Evolutionary conservation across 2,888 invertebrate species (phyloP).

Genomic region (Graphium colonna): DNA sequence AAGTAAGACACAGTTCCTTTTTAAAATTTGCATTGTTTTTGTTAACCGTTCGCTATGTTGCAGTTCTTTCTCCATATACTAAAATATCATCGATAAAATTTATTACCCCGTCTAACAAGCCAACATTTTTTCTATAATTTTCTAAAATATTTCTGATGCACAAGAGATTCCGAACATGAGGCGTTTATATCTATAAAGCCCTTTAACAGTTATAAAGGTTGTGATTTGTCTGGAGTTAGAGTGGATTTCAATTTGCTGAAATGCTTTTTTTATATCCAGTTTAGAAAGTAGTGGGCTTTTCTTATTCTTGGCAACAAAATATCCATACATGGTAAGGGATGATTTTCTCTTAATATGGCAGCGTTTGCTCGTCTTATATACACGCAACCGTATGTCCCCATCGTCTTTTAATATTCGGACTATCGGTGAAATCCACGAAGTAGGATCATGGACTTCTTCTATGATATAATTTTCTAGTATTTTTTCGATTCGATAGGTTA

Average conservation of each 20-base stretch:
- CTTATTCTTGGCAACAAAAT: conserved; percentile 22
- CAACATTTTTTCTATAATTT: conserved; percentile 44
- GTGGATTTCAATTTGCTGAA: conserved; percentile 47
- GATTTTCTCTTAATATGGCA: conserved; percentile 35
- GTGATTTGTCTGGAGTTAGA: conserved; percentile 42
- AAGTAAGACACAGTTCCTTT: no score
- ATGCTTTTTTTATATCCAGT: conserved; percentile 32
- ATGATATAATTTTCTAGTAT: conserved; percentile 30
- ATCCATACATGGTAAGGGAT: conserved; percentile 36
- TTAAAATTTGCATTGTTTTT: no score
- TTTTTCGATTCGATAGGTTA: conserved; percentile 25
- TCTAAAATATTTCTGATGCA: conserved; percentile 40
- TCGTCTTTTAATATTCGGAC: conserved; percentile 32
- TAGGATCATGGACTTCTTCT: conserved; percentile 28
- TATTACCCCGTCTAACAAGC: no score
- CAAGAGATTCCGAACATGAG: no score
- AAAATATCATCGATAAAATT: no score
- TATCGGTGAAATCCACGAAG: conserved; percentile 32
- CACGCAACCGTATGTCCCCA: conserved; percentile 32
- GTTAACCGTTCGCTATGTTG: no score
- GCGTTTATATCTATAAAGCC: conserved; percentile 48
- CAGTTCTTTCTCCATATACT: no score
- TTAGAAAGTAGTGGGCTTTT: conserved; percentile 24
- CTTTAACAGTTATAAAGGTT: conserved; percentile 41
- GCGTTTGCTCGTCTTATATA: conserved; percentile 38